Base-by-base conservation (phyloP, 2,797 vertebrate species). In the Anomalospiza imberbis region DNA sequence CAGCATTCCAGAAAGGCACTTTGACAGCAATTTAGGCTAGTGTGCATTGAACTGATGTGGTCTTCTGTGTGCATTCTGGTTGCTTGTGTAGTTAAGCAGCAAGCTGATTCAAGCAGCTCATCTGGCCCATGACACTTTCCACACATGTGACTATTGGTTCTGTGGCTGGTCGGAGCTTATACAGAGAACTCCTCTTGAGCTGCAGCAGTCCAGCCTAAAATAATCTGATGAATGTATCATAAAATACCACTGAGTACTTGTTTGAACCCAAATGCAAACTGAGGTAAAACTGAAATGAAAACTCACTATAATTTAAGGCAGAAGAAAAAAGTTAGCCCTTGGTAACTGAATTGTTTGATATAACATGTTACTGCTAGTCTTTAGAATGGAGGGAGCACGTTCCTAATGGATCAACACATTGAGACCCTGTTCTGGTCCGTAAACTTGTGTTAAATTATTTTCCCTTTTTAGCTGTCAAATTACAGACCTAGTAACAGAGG, bases 201-300 rank as follows among this genome's bases (percentile, higher is more conserved):
- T 94, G 48, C 57, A 57, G 9, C 38, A 67, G 34, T 76, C 38
- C 50, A 80, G 32, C 34, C 57, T 77, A 57, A 85, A 91, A 83
- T 85, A 20, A 77, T 57, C 28, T 63, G 32, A 48, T 85, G 5
- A 47, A 34, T 32, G 17, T 71, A 2, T 48, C 4, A 3, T 66
- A 63, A 80, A 31, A 45, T 78, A 60, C 13, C 6, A 11, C 40
- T 29, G 26, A 77, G 16, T 40, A 19, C 12, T 77, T 74, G 29
- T 44, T 73, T 40, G 20, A 61, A 45, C 31, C 29, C 24, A 44
- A 77, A 63, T 12, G 19, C 19, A 73, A 66, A 42, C 12, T 75
- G 74, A 87, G n/a, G 42, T 18, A 9, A 74, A 92, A n/a, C 32
- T 82, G 74, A 51, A 85, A 83, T 62, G 40, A 76, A 88, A 44